Percentiles rank a stretch among this genome's conserved stretches.
Evolutionary conservation across 2,888 invertebrate species (phyloP).

Genomic region (Anoplius nigerrimus): DNA sequence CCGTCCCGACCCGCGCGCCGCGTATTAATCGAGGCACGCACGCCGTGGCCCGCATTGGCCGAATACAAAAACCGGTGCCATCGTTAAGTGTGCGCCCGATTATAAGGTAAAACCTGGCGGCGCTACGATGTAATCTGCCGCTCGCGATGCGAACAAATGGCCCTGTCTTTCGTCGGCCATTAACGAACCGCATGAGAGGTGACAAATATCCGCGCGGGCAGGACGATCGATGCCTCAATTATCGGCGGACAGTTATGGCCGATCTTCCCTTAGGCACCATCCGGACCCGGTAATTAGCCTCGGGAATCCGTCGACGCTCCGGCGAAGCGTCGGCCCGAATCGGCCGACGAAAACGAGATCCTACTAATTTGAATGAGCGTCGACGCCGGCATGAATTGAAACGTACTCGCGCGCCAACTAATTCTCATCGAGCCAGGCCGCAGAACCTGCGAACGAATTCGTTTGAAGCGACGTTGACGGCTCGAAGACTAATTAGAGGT

Average conservation of each 20-base stretch:
- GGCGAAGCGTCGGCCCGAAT: slow-evolving; percentile 4
- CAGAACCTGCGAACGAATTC: too few relatives aligned
- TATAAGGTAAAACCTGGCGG: too few relatives aligned
- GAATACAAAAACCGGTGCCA: too few relatives aligned
- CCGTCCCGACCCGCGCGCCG: too few relatives aligned
- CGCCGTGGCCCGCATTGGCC: too few relatives aligned
- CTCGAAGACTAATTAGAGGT: not conserved
- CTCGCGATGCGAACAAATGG: too few relatives aligned
- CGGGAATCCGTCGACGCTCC: not conserved
- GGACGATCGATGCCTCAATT: slow-evolving; percentile 7
- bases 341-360: not conserved
- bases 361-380: slow-evolving; percentile 11
- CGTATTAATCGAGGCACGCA: too few relatives aligned
- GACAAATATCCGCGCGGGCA: not conserved
- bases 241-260: slow-evolving; percentile 5
- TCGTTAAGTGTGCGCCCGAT: too few relatives aligned
- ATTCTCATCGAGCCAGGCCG: not conserved
- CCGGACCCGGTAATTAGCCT: slow-evolving; percentile 15
- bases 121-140: too few relatives aligned
- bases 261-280: slow-evolving; percentile 10
- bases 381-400: slow-evolving; percentile 7
- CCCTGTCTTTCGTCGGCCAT: not conserved
- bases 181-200: not conserved
- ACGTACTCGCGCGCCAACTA: slow-evolving; percentile 6
- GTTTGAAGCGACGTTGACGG: not conserved